Percentiles rank a stretch among this genome's conserved stretches.
Conservation (phyloP, 35 echinoderm and acorn worm species). For the Heliocidaris erythrogramma region DNA sequence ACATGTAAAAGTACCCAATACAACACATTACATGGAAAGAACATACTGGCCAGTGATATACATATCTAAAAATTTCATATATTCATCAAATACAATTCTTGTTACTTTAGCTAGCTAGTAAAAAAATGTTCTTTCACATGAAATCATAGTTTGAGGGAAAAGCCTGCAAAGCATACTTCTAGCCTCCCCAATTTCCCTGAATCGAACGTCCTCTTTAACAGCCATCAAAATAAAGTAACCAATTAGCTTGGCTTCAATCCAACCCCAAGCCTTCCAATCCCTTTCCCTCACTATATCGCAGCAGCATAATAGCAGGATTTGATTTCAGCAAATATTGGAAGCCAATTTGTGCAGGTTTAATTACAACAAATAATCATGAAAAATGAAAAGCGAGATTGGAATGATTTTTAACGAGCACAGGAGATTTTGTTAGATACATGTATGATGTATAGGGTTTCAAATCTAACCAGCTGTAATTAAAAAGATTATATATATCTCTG, state of each 20-base stretch:
- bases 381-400: not conserved
- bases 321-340: not conserved
- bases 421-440: not conserved
- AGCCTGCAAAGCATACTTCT: not conserved
- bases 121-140: not conserved
- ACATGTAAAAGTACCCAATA: too few relatives aligned
- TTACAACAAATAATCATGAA: not conserved
- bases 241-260: not conserved
- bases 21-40: too few relatives aligned
- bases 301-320: not conserved
- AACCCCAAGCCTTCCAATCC: not conserved
- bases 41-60: too few relatives aligned
- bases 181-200: not conserved
- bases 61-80: too few relatives aligned
- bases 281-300: not conserved
- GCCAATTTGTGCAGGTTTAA: constrained; percentile 1
- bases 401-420: not conserved
- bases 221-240: not conserved
- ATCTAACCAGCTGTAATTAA: not conserved
- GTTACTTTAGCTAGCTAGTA: too few relatives aligned
- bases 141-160: not conserved
- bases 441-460: not conserved
- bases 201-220: not conserved
- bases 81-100: too few relatives aligned
- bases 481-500: not conserved